phyloP scores from a whole-genome alignment of 2,113 vertebrate genomes.

The Gadus chalcogrammus region DNA sequence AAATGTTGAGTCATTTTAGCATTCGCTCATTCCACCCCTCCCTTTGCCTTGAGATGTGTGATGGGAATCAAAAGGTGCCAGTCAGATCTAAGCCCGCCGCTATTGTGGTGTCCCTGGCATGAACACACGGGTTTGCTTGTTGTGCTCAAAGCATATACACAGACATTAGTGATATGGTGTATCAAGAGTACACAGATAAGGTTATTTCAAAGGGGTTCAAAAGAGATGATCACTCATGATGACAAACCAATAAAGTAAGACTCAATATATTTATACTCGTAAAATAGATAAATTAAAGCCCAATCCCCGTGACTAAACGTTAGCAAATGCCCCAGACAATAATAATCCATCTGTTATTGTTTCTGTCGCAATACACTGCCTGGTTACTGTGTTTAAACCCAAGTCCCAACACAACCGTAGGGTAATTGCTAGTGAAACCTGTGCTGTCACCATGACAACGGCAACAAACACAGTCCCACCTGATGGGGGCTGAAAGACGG shows the following conservation, averaged over 20 bases:
- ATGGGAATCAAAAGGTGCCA: conserved; percentile 37
- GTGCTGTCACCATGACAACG: conserved; percentile 43
- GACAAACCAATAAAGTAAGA: no score
- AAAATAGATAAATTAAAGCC: background rate
- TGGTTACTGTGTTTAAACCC: background rate
- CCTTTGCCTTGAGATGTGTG: background rate
- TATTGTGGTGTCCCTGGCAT: no score
- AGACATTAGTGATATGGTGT: no score
- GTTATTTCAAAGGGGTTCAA: no score
- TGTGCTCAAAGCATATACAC: no score
- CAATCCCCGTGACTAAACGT: background rate
- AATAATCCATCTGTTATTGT: no score
- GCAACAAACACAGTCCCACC: conserved; percentile 43
- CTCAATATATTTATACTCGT: background rate
- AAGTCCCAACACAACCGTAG: background rate
- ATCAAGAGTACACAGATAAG: no score
- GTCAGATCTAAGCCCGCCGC: conserved; percentile 38
- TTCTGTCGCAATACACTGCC: background rate
- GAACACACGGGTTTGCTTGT: no score
- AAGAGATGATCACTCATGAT: no score
- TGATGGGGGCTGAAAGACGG: conserved; percentile 37
- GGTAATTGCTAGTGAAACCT: conserved; percentile 35
- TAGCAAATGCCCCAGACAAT: background rate
- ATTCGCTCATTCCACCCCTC: conserved; percentile 34
- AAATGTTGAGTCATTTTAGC: conserved; percentile 48